Evolutionary conservation across 2,888 invertebrate species (phyloP), one percentile per base, ranked within the genome.

Genomic region (Teinopalpus imperialis): DNA sequence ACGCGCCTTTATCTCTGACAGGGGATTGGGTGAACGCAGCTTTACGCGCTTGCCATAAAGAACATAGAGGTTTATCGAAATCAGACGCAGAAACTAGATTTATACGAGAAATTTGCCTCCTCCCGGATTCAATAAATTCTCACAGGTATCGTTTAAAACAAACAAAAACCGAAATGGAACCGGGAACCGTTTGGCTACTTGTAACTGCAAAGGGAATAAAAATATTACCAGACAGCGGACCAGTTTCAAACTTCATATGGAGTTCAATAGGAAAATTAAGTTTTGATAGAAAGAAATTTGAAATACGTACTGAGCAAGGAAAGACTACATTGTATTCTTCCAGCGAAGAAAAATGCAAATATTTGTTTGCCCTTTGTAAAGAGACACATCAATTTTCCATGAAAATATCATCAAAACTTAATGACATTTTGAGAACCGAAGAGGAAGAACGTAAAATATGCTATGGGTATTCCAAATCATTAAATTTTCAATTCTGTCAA

Each of bases 211-310:
- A 94, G 69, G 98, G 98, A 41, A 93, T 98, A 48, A 95, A 96
- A 81, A 94, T 98, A 56, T 93, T 96, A 58, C 92, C 93, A 16
- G 94, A 94, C 71, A 91, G 91, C 56, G 87, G 90, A 29, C 77
- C 87, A 24, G 91, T 94, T 46, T 94, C 95, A 18, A 94, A 95
- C 55, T 98, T 98, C 71, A 92, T 96, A 46, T 99, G 98, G 98
- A 95, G 97, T 65, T 95, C 96, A 61, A 98, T 99, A 53, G 97
- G 96, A 53, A 98, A 98, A 85, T 89, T 98, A 9, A 96, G 96
- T 76, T 98, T 98, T 79, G 98, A 98, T 91, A 93, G 97, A 68
- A 98, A 98, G 85, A 98, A 98, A 82, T 98, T 99, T 81, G 98
- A 98, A 86, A 97, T 98, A 63, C 93, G 97, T 51, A 95, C 97